Conservation (phyloP, 2,888 invertebrate genomes). For the Heliconius aoede region DNA sequence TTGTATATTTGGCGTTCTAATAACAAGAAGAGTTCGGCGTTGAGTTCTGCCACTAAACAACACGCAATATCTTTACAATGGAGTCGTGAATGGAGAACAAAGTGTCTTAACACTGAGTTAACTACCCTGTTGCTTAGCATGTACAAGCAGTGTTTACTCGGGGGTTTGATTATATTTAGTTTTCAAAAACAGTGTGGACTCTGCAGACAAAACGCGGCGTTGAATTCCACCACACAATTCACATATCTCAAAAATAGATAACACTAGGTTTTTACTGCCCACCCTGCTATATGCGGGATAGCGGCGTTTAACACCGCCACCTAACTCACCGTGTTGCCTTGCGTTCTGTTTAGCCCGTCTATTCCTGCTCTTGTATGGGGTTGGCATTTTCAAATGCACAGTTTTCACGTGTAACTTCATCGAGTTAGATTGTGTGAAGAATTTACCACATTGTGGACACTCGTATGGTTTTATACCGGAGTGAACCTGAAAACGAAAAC, state of each 20-base stretch:
- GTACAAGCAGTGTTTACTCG: too few species aligned
- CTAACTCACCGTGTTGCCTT: slow-evolving; percentile 35
- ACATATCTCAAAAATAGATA: neutral
- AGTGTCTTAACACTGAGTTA: too few species aligned
- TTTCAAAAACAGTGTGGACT: too few species aligned
- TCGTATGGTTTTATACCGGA: slow-evolving; percentile 67
- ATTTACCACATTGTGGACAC: slow-evolving; percentile 65
- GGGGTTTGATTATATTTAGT: too few species aligned
- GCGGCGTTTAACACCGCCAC: neutral
- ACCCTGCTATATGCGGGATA: neutral
- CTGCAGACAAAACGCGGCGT: too few species aligned
- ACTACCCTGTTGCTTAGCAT: too few species aligned
- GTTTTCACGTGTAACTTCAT: slow-evolving; percentile 71
- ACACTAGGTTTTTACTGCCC: neutral
- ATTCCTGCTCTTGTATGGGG: slow-evolving; percentile 61
- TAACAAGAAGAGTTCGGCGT: neutral
- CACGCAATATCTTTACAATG: too few species aligned
- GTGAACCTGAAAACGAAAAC: slow-evolving; percentile 61
- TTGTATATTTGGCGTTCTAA: neutral
- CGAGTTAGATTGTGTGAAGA: slow-evolving; percentile 69
- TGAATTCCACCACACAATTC: too few species aligned
- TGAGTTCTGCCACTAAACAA: neutral
- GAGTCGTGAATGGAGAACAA: too few species aligned
- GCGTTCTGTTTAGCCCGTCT: slow-evolving; percentile 44
- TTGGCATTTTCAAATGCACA: slow-evolving; percentile 66